Conservation (phyloP, 1,140 invertebrate species). For the Helicoverpa zea region DNA sequence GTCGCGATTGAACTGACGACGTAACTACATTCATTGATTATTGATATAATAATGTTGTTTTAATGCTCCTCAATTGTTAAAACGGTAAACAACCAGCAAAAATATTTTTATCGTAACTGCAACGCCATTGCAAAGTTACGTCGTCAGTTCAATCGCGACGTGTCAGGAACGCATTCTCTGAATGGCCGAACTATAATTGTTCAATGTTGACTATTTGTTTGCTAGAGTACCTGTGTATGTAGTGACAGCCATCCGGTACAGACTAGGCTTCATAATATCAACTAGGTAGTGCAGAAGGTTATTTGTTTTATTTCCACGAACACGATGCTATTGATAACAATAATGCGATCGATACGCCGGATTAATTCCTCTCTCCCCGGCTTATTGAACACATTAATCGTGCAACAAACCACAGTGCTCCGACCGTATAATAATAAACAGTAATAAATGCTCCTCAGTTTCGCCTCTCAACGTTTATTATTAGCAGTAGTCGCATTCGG, state of each 20-base stretch:
- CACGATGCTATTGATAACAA: conserved; percentile 8
- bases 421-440: conserved; percentile 30
- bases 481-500: conserved; percentile 44
- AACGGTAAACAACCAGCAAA: too few relatives aligned
- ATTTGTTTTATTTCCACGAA: conserved; percentile 26
- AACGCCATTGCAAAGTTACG: too few relatives aligned
- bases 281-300: background rate
- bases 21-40: too few relatives aligned
- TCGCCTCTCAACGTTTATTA: conserved; percentile 38
- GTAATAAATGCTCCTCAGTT: conserved; percentile 37
- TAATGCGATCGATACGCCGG: conserved; percentile 19
- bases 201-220: background rate
- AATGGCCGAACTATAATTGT: too few relatives aligned
- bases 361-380: conserved; percentile 31
- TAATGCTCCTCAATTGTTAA: too few relatives aligned
- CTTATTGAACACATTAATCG: conserved; percentile 64
- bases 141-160: too few relatives aligned
- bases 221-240: background rate
- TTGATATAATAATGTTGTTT: too few relatives aligned
- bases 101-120: too few relatives aligned
- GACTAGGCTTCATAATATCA: background rate
- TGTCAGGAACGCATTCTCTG: too few relatives aligned
- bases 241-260: background rate
- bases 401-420: conserved; percentile 44
- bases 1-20: too few relatives aligned